Evolutionary conservation across 2,113 vertebrate species (phyloP), one percentile per base, ranked within the genome.

Genomic region (Mirza zaza): DNA sequence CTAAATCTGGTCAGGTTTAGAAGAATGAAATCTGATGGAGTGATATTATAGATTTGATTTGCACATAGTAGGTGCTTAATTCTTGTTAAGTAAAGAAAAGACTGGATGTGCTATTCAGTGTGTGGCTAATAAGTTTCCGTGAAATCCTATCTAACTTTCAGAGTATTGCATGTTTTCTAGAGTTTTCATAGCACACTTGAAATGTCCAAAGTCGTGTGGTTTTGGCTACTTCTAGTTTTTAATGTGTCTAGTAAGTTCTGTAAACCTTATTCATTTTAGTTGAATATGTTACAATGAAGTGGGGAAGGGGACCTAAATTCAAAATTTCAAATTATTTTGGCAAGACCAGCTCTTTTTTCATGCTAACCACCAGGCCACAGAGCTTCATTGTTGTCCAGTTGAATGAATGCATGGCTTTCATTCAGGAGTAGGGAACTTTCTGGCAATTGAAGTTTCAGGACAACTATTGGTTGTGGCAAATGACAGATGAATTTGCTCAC

Each of bases 361-460:
- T 87, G 55, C 71, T 86, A 93, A 92, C 80, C 42, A 61, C 50
- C 34, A 85, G 93, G 88, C 95, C 97, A 96, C 88, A 96, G 95
- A 96, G 79, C 21, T 97, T 85, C 95, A 87, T 88, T 98, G 94
- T 92, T 97, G 90, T 97, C 83, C 61, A 57, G 95, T 85, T 97
- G 45, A 89, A 50, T 94, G 79, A 97, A 81, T 89, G 17, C 85
- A 57, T 95, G 79, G 20, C 52, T 97, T 97, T 95, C 96, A 86
- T 57, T 93, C 97, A 23, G 27, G 63, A 21, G 45, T 50, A 67
- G 55, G 39, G 55, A 80, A 67, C 95, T 65, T 92, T 61, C 90
- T 96, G 67, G 75, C 80, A 70, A 27, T 93, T 97, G 86, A 96
- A 96, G 59, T 45, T 91, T 90, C 42, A 80, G 84, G 80, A 97